Percentiles rank a stretch among this genome's conserved stretches.
Conservation (phyloP, 2,113 vertebrate genomes). For the Gymnobelideus leadbeateri region DNA sequence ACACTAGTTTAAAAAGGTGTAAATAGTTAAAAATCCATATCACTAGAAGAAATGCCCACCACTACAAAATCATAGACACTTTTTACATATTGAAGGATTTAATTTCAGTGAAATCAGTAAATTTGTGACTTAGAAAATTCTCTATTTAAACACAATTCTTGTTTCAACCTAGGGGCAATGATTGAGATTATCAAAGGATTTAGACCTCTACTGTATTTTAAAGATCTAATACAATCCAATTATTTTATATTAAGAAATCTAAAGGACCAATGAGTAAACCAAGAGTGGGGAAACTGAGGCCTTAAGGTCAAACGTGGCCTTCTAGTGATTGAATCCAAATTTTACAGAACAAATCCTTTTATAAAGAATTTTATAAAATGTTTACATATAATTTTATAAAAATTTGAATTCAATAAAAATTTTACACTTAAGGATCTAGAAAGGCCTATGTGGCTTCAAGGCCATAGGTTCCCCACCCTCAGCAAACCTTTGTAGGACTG, state of each 20-base stretch:
- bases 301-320: no score
- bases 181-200: not conserved
- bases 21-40: not conserved
- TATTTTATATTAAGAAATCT: not conserved
- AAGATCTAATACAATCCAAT: not conserved
- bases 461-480: no score
- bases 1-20: not conserved
- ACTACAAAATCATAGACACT: not conserved
- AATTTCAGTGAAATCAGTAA: not conserved
- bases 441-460: no score
- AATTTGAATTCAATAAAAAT: no score
- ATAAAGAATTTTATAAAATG: no score
- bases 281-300: no score
- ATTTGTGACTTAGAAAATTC: not conserved
- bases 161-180: not conserved
- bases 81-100: not conserved
- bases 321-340: no score
- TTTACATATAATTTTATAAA: no score
- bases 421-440: no score
- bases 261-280: not conserved
- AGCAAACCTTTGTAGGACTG: not conserved
- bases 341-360: no score
- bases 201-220: not conserved
- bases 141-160: not conserved
- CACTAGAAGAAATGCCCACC: not conserved